Base-by-base conservation (phyloP, 2,888 invertebrate genomes). In the Lepidochitona cinerea region DNA sequence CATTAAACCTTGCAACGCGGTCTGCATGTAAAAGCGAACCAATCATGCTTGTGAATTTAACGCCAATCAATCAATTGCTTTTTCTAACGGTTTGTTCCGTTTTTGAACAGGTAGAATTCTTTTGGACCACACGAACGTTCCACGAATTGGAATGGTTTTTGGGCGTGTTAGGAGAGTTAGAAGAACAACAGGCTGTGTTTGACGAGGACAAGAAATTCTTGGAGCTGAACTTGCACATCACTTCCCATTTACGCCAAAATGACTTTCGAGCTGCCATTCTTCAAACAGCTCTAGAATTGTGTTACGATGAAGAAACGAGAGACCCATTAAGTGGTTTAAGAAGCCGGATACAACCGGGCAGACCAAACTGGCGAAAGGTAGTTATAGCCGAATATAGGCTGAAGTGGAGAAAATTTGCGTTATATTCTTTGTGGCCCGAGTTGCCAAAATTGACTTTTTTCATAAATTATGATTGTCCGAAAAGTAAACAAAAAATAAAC, bases 141-240 rank as follows among this genome's bases (percentile, higher is more conserved):
- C 93, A 95, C 49, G 96, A 96, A 0, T 98, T 98, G 91, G 98
- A 98, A 91, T 98, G 98, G 98, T 98, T 98, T 89, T 96, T 98
- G 14, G 96, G 96, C 81, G 92, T 98, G 54, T 92, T 98, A 23
- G 96, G 97, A 0, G 96, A 97, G 89, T 92, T 98, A 84, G 98
- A 98, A 92, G 96, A 97, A 79, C 97, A 97, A 89, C 88, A 88
- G 72, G 96, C 95, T 4, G 29, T 18, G 23, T 59, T 59, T 23
- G 18, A 72, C 75, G 37, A 37, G 67, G 49, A 74, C 75, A 49
- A 67, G 75, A 12, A 26, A 3, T 59, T 59, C 26, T 26, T 59
- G 23, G 73, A 76, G 70, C 65, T 74, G 26, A 78, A 76, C 71
- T 41, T 79, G 14, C 76, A 74, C 70, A 69, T 79, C 18, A 79